A percentile compares a stretch with the other conserved stretches of the same genome.
Evolutionary conservation across 2,888 invertebrate genomes (phyloP).

Genomic region (Norana najaformis): DNA sequence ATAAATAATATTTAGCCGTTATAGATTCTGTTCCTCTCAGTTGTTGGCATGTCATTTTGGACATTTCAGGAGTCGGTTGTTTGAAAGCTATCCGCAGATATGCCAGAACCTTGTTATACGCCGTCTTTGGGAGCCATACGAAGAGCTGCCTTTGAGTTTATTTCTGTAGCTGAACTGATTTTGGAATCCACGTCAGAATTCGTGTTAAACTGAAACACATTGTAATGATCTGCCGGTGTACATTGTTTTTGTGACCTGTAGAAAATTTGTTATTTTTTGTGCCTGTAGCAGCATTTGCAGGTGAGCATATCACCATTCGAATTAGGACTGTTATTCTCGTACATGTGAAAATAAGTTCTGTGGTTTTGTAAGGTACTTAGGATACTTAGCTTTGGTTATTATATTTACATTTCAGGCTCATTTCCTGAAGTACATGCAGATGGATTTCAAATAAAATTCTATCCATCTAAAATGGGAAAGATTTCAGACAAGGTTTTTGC

Average conservation of each 20-base stretch:
- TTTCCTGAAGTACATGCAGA: no score
- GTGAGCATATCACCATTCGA: background rate
- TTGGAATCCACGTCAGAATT: no score
- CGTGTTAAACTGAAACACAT: no score
- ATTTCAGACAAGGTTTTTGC: background rate
- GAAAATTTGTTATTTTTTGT: background rate
- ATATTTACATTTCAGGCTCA: background rate
- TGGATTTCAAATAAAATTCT: no score
- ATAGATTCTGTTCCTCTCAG: background rate
- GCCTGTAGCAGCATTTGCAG: slow-evolving; percentile 3
- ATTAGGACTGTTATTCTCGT: background rate
- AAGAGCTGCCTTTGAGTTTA: no score
- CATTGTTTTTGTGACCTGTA: background rate
- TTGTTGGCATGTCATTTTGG: background rate
- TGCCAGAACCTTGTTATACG: no score
- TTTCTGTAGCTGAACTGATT: no score
- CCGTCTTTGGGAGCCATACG: no score
- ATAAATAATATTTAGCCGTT: background rate
- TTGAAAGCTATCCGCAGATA: background rate
- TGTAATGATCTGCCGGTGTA: no score
- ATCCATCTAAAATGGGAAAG: background rate
- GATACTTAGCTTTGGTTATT: background rate
- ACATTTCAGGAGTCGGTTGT: background rate
- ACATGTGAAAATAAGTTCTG: background rate
- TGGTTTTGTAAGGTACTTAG: background rate